Base-by-base conservation (phyloP, 2,113 vertebrate species). In the Notechis scutatus region DNA sequence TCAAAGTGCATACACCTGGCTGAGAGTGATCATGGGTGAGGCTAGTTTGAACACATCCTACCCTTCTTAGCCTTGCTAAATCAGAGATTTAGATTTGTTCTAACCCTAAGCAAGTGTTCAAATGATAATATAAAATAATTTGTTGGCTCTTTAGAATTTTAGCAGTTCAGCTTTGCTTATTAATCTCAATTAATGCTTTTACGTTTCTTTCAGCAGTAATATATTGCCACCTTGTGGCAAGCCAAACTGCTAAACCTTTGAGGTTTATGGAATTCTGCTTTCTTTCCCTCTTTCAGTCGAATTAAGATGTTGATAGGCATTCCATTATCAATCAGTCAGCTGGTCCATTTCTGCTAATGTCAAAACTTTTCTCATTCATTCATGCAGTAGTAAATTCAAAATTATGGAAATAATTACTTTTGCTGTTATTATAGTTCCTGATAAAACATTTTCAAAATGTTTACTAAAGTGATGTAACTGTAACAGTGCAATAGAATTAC, bases 171-270 rank as follows among this genome's bases (percentile, higher is more conserved):
- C 91, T 94, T 90, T 52, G 92, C 91, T 95, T 95, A 93, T 94
- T 91, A n/a, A 0, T 29, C 86, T 3, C 89, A 92, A 69, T 88
- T 0, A 0, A 39, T 92, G 52, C 90, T 90, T 50, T 34, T 42
- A 9, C 34, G 50, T 26, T 91, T 91, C 39, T n/a, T 18, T n/a
- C 69, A 86, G 24, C 10, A 59, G 61, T 29, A 89, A 87, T 56
- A 14, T 47, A 91, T 64, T 92, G 95, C 95, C 94, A 94, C 95
- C 91, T 94, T 1, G 87, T 10, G 92, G 94, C 93, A 18, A 69
- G 21, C 3, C 23, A 87, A 74, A 89, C 34, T 88, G 29, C 29
- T 52, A 4, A 15, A 90, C 2, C n/a, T 50, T 59, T 61, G 18
- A 54, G 26, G 52, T 61, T 86, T 88, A 56, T 24, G 24, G 21